Base-by-base conservation (phyloP, 2,113 vertebrate genomes). In the Centropus bengalensis region DNA sequence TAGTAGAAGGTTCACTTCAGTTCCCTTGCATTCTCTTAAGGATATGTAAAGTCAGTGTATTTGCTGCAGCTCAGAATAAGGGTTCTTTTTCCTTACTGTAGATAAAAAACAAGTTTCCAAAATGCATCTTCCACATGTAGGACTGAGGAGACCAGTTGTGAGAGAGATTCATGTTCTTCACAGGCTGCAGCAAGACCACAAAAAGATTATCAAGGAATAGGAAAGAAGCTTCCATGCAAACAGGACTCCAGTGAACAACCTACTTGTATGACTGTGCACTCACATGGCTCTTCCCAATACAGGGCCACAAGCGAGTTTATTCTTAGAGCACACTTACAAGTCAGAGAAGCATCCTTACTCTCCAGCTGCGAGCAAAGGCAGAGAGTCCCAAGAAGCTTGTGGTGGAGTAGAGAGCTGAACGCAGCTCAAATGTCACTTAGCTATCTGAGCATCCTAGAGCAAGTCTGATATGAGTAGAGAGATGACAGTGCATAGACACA, bases 71-170 rank as follows among this genome's bases (percentile, higher is more conserved):
- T 74, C 56, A 47, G 91, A 70, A 82, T 49, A 88, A 90, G 76
- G 71, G 7, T 20, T 14, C 36, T 36, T 75, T 44, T 78, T 95
- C 73, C 82, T 54, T 93, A 74, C 54, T 88, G n/a, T 66, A 82
- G 71, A 86, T 70, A 86, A 95, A 88, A 87, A 81, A 33, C 68
- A 63, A 71, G 55, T 93, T 96, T 96, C 70, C 47, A 70, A 97
- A 91, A 84, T 32, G 52, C 42, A 77, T 83, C 63, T 55, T 94
- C 64, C 66, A 86, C 54, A 75, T 89, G 45, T n/a, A 62, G 52
- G 18, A 42, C 45, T 76, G 45, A 93, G 87, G 93, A 95, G 64
- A 92, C 54, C n/a, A 86, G 45, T 36, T 71, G 42, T 77, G 89
- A 95, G 73, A 96, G 28, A 76, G 62, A 94, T 88, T 62, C 4